Conservation (phyloP, 2,113 vertebrate genomes). For the Ibidorhyncha struthersii region DNA sequence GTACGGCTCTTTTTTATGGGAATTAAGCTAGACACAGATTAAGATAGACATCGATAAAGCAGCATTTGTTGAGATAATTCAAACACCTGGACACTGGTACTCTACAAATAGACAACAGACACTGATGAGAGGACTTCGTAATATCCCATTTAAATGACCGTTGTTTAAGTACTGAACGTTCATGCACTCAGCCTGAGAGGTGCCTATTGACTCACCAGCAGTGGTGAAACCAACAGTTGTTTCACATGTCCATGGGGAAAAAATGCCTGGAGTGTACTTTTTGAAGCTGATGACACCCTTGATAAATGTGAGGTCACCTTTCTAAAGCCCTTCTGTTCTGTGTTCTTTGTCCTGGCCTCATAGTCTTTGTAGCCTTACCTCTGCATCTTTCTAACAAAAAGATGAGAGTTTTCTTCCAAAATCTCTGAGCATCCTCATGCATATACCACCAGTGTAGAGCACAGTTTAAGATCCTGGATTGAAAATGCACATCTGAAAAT, state of each 20-base stretch:
- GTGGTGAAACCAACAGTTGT: neutral
- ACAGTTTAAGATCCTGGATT: neutral
- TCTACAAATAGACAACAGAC: neutral
- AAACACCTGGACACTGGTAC: neutral
- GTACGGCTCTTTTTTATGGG: fast-evolving
- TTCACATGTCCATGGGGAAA: neutral
- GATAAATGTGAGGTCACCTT: neutral
- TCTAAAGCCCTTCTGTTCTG: neutral
- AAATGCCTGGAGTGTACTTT: neutral
- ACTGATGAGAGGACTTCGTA: neutral
- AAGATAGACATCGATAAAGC: neutral
- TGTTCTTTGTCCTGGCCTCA: neutral
- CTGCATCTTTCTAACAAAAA: neutral
- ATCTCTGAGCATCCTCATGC: neutral
- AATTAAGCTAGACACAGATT: neutral
- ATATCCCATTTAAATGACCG: neutral
- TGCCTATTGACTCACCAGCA: neutral
- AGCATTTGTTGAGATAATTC: neutral
- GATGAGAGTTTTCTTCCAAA: neutral
- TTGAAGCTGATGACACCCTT: neutral
- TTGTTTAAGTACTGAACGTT: neutral
- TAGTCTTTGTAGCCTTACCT: neutral
- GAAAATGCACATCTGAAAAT: neutral
- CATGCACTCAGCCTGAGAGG: fast-evolving
- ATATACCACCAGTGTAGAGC: neutral